Evolutionary conservation across 2,888 invertebrate genomes (phyloP).

Genomic region (Tromatobia lineatoria): DNA sequence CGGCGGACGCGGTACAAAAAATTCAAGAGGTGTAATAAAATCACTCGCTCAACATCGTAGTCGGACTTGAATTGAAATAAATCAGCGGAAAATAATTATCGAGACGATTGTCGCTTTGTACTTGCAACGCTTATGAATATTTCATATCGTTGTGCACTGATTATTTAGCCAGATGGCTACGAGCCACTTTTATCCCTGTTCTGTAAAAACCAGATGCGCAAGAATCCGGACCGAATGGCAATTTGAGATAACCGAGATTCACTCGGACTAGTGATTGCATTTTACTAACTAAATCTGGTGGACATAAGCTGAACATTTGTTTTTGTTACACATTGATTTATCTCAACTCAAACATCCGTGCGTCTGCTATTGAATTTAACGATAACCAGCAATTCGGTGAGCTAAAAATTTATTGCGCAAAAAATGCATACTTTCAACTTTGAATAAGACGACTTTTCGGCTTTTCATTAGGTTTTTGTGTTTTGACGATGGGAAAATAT

Average conservation of each 20-base stretch:
- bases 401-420: too few species aligned
- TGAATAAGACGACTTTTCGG: too few species aligned
- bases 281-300: too few species aligned
- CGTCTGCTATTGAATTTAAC: too few species aligned
- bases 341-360: too few species aligned
- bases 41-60: not conserved
- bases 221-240: slow-evolving; percentile 32
- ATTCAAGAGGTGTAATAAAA: not conserved
- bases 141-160: slow-evolving; percentile 29
- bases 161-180: slow-evolving; percentile 20
- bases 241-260: slow-evolving; percentile 14
- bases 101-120: slow-evolving; percentile 1
- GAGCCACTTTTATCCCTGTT: slow-evolving; percentile 15
- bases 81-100: not conserved
- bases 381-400: too few species aligned
- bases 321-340: too few species aligned
- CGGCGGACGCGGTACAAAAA: not conserved
- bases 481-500: too few species aligned
- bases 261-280: not conserved
- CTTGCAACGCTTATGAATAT: slow-evolving; percentile 26
- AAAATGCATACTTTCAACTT: too few species aligned
- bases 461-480: too few species aligned
- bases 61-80: not conserved
- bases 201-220: slow-evolving; percentile 30
- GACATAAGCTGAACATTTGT: too few species aligned